Evolutionary conservation across 2,113 vertebrate genomes (phyloP).

Genomic region (Odocoileus virginianus): DNA sequence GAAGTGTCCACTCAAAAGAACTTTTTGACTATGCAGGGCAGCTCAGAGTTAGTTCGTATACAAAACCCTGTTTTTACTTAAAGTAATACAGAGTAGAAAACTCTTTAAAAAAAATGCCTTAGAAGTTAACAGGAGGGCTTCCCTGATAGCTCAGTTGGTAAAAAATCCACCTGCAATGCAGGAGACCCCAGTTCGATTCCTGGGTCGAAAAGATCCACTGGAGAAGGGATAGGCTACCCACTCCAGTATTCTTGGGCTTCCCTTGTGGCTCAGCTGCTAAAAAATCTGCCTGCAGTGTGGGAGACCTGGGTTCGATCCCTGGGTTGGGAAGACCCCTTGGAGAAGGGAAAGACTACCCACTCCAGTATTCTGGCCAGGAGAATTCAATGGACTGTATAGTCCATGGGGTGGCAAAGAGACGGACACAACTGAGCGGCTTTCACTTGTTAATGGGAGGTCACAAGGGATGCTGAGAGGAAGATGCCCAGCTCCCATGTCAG

Average conservation of each 20-base stretch:
- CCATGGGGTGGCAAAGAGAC: neutral
- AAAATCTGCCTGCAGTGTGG: neutral
- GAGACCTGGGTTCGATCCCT: neutral
- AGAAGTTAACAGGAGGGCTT: neutral
- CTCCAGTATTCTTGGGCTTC: neutral
- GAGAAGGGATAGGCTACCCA: neutral
- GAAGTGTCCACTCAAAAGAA: neutral
- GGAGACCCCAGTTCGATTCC: neutral
- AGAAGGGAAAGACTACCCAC: neutral
- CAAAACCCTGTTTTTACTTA: neutral
- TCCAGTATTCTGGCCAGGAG: neutral
- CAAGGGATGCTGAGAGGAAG: neutral
- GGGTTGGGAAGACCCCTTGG: neutral
- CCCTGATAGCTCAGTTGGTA: neutral
- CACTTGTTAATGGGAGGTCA: neutral
- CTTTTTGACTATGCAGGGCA: neutral
- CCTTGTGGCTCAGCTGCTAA: neutral
- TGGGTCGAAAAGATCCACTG: neutral
- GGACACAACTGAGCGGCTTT: accelerated
- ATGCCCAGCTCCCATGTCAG: neutral
- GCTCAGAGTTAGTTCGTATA: neutral
- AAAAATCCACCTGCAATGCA: neutral
- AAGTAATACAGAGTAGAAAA: neutral
- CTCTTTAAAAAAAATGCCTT: neutral
- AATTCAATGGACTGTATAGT: neutral